Conservation (phyloP, 2,113 vertebrate species). For the Saccopteryx leptura region DNA sequence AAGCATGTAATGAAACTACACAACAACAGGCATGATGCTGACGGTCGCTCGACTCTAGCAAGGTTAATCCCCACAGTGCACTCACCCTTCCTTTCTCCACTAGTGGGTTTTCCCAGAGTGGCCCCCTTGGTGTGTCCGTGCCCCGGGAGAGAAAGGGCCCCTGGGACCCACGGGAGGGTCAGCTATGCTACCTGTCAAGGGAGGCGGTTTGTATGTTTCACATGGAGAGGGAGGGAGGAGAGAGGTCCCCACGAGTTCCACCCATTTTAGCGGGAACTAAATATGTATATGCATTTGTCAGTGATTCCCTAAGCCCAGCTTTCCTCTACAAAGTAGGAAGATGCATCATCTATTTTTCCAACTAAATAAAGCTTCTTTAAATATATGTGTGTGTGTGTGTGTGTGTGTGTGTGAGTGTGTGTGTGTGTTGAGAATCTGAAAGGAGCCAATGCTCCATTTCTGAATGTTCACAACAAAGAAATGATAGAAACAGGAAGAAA, state of each 20-base stretch:
- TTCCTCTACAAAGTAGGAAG: background rate
- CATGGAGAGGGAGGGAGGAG: background rate
- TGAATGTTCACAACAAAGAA: background rate
- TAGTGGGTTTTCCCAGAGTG: background rate
- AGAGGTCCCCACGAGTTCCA: background rate
- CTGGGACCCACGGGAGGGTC: background rate
- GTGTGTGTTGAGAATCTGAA: background rate
- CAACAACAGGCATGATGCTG: background rate
- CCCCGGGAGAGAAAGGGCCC: background rate
- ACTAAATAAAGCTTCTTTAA: background rate
- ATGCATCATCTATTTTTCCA: background rate
- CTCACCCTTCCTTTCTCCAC: background rate
- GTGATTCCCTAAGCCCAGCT: background rate
- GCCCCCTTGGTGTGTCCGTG: background rate
- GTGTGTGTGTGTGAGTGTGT: too few relatives aligned
- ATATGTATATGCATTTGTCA: background rate
- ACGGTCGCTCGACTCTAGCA: background rate
- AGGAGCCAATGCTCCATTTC: background rate
- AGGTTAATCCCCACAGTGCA: accelerated
- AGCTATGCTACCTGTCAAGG: background rate
- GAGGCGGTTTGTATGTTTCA: background rate
- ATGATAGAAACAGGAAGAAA: background rate
- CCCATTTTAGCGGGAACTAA: background rate
- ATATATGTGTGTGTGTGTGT: background rate
- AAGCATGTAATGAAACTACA: background rate